phyloP scores from a whole-genome alignment of 1,140 invertebrate genomes.

The Scaptomyza montana region DNA sequence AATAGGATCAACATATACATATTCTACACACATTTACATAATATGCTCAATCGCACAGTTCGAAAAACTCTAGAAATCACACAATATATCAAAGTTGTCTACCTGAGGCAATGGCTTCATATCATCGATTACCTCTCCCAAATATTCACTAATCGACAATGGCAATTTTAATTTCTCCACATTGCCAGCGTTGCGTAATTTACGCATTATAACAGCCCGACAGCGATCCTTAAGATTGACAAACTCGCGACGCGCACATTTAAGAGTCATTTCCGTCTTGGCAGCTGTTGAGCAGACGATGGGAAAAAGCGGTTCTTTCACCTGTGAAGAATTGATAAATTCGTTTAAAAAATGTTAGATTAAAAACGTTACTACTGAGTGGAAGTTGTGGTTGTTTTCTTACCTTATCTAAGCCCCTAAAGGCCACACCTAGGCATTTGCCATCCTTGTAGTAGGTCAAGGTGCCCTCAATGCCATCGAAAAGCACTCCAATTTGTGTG shows the following conservation, averaged over 20 bases:
- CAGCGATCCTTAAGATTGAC: slow-evolving; percentile 88
- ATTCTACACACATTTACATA: slow-evolving; percentile 46
- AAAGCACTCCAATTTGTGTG: slow-evolving; percentile 88
- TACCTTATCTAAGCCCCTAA: slow-evolving; percentile 85
- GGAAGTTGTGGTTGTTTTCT: slow-evolving; percentile 31
- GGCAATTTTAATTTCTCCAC: slow-evolving; percentile 84
- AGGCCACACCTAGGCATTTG: slow-evolving; percentile 86
- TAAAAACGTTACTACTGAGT: too few species aligned
- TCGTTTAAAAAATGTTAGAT: too few species aligned
- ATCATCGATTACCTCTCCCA: slow-evolving; percentile 84
- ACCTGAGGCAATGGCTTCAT: slow-evolving; percentile 71
- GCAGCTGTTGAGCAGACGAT: slow-evolving; percentile 90
- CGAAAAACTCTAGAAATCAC: slow-evolving; percentile 63
- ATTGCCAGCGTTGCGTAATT: slow-evolving; percentile 80
- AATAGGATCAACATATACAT: slow-evolving; percentile 17
- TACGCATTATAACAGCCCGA: slow-evolving; percentile 85
- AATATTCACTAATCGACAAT: slow-evolving; percentile 84
- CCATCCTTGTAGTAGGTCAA: slow-evolving; percentile 91
- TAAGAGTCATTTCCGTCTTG: slow-evolving; percentile 89
- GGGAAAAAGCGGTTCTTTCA: slow-evolving; percentile 87
- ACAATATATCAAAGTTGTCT: slow-evolving; percentile 82
- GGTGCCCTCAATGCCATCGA: slow-evolving; percentile 88
- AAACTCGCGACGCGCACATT: slow-evolving; percentile 86
- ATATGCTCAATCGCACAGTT: background rate
- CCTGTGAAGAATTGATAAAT: slow-evolving; percentile 30